A percentile compares a stretch with the other conserved stretches of the same genome.
These are phyloP conservation scores for Linnaemya vulpina DNA, from an alignment of 2,888 invertebrate species.

Conservation along the genomic window DNA sequence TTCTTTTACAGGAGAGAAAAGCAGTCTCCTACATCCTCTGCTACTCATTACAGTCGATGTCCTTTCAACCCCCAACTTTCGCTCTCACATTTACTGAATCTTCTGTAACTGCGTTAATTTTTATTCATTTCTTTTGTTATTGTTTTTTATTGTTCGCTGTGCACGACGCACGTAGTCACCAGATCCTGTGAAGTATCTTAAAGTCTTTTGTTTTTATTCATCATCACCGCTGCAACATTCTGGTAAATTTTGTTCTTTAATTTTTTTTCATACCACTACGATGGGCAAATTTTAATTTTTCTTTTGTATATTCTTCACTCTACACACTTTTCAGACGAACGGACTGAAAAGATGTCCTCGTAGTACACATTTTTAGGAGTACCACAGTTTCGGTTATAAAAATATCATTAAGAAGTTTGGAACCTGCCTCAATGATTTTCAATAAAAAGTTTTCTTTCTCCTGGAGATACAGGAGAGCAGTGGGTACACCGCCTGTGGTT, in stretches of 20 bases:
- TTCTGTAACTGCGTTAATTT: constrained; percentile 59
- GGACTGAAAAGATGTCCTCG: too few species aligned
- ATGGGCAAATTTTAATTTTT: constrained; percentile 45
- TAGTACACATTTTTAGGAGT: too few species aligned
- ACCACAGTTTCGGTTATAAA: too few species aligned
- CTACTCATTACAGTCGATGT: neutral
- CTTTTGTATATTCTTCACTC: constrained; percentile 1
- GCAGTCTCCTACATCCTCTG: neutral
- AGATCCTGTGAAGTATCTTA: constrained; percentile 42
- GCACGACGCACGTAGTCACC: constrained; percentile 43
- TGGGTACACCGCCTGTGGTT: too few species aligned
- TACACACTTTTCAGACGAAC: neutral
- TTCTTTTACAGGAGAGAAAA: constrained; percentile 7
- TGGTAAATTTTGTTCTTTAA: constrained; percentile 6
- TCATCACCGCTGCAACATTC: constrained; percentile 42
- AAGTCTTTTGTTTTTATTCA: constrained; percentile 60
- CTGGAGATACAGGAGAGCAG: too few species aligned
- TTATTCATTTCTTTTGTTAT: constrained; percentile 56
- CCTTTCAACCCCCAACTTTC: constrained; percentile 17
- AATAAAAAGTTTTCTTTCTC: too few species aligned
- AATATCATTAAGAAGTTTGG: too few species aligned
- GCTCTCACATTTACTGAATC: constrained; percentile 13
- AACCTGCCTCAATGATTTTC: too few species aligned
- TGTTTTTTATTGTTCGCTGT: constrained; percentile 22
- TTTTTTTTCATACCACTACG: constrained; percentile 32